Evolutionary conservation across 2,888 invertebrate species (phyloP).

Genomic region (Heteromyza rotundicornis): DNA sequence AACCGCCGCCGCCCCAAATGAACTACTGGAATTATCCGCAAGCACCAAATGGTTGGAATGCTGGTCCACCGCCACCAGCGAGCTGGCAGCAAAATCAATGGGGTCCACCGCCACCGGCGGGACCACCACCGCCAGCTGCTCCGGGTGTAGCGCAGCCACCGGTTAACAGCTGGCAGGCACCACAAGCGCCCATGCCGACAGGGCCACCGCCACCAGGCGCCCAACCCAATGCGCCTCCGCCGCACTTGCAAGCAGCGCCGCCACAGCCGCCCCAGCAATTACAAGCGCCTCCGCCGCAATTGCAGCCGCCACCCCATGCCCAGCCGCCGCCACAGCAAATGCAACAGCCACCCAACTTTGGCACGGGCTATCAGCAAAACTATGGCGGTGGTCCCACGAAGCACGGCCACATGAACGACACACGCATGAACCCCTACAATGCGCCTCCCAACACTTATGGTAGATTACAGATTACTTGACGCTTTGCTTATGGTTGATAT

Average conservation of each 20-base stretch:
- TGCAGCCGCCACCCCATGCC: slow-evolving; percentile 31
- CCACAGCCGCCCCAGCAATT: slow-evolving; percentile 28
- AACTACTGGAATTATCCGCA: slow-evolving; percentile 54
- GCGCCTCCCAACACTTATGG: slow-evolving; percentile 42
- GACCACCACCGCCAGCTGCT: slow-evolving; percentile 26
- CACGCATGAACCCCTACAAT: slow-evolving; percentile 73
- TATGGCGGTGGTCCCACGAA: slow-evolving; percentile 85
- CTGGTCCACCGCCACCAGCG: slow-evolving; percentile 46
- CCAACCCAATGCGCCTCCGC: slow-evolving; percentile 31
- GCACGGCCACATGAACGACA: slow-evolving; percentile 68
- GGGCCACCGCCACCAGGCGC: slow-evolving; percentile 35
- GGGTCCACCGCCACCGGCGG: slow-evolving; percentile 44
- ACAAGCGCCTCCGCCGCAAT: slow-evolving; percentile 36
- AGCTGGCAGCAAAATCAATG: slow-evolving; percentile 47
- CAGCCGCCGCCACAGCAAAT: slow-evolving; percentile 28
- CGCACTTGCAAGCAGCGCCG: slow-evolving; percentile 36
- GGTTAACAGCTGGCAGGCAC: slow-evolving; percentile 34
- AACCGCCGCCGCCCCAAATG: slow-evolving; percentile 63
- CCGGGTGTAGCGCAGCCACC: slow-evolving; percentile 34
- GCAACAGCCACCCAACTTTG: slow-evolving; percentile 58
- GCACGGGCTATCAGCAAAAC: slow-evolving; percentile 79
- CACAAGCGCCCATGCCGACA: slow-evolving; percentile 41
- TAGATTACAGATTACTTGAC: slow-evolving; percentile 28
- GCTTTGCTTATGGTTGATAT: neutral
- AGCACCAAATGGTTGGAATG: slow-evolving; percentile 51